Conservation (phyloP, 2,888 invertebrate genomes). For the Stictocephala bisonia region DNA sequence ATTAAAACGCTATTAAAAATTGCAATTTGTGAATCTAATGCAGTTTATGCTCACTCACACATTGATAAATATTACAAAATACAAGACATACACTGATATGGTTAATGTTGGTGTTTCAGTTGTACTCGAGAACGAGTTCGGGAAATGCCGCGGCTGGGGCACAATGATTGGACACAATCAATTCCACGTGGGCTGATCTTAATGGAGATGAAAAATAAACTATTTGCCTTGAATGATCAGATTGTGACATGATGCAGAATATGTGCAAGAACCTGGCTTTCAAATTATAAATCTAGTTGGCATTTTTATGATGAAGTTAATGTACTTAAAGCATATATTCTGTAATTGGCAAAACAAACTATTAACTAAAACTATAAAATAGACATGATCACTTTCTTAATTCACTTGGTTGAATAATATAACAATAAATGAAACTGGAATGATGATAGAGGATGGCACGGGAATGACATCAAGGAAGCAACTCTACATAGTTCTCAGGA, state of each 20-base stretch:
- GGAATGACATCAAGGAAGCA: constrained; percentile 70
- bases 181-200: background rate
- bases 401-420: background rate
- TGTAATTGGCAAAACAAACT: too few relatives aligned
- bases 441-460: background rate
- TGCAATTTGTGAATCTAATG: too few relatives aligned
- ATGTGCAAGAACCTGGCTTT: background rate
- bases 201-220: too few relatives aligned
- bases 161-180: background rate
- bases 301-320: too few relatives aligned
- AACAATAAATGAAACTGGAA: background rate
- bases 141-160: constrained; percentile 15
- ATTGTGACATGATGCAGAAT: background rate
- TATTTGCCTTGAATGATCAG: background rate
- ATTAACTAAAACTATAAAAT: too few relatives aligned
- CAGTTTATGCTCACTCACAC: too few relatives aligned
- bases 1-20: too few relatives aligned
- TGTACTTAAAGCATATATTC: too few relatives aligned
- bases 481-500: constrained; percentile 97
- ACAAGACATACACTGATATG: constrained; percentile 22
- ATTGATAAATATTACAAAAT: too few relatives aligned
- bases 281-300: background rate
- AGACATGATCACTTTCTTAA: too few relatives aligned
- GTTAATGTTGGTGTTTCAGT: constrained; percentile 28
- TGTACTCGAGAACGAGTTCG: constrained; percentile 15